Percentiles rank a stretch among this genome's conserved stretches.
phyloP scores from a whole-genome alignment of 2,797 vertebrate species.

The Pipistrellus nathusii region DNA sequence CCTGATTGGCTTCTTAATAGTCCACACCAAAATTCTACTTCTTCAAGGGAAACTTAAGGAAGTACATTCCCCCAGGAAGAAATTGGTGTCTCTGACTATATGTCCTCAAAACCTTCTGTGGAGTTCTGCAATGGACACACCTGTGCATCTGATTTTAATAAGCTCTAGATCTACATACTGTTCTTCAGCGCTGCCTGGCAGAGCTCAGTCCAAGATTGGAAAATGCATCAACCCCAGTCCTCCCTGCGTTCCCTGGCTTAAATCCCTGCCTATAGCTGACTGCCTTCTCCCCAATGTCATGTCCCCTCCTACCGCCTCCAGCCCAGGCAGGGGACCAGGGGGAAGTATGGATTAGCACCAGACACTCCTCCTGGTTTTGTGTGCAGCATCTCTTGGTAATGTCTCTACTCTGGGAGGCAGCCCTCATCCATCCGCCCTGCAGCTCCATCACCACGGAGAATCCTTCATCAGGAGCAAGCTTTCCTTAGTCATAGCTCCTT shows the following conservation, averaged over 20 bases:
- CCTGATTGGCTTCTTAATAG: background rate
- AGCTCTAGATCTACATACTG: background rate
- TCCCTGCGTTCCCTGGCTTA: background rate
- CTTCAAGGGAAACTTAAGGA: conserved; percentile 16
- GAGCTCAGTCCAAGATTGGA: background rate
- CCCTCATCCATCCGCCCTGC: background rate
- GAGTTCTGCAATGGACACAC: background rate
- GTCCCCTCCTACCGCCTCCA: background rate
- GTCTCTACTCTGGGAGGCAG: background rate
- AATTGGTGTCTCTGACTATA: background rate
- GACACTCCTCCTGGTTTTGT: background rate
- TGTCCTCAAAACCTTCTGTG: background rate
- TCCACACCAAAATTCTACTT: conserved; percentile 38
- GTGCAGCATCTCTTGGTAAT: background rate
- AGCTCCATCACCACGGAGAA: background rate
- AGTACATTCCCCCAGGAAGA: background rate
- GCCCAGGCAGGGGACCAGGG: background rate
- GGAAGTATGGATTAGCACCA: background rate
- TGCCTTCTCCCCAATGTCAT: background rate
- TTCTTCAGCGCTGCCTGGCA: background rate
- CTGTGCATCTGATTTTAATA: background rate
- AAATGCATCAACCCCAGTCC: background rate
- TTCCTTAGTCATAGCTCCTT: conserved; percentile 59
- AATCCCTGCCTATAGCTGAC: background rate
- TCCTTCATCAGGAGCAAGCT: background rate